Evolutionary conservation across 2,113 vertebrate genomes (phyloP).

Genomic region (Thalassarche chlororhynchos): DNA sequence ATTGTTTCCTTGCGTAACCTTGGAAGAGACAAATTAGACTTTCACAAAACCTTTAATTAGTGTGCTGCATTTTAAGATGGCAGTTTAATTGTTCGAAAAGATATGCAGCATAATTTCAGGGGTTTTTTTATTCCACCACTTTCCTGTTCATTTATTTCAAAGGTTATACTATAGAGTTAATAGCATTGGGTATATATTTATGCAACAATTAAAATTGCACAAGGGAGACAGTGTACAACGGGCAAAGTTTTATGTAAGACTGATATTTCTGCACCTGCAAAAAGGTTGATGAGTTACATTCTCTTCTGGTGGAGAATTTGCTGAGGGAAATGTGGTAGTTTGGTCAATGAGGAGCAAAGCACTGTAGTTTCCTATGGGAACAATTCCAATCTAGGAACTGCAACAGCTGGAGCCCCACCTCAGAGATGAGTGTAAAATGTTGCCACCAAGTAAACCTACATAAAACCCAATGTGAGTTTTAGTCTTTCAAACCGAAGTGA

Average conservation of each 20-base stretch:
- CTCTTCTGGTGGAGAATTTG: not conserved
- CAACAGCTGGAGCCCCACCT: not conserved
- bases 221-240: not conserved
- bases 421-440: not conserved
- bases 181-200: not conserved
- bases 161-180: not conserved
- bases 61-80: not conserved
- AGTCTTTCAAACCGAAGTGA: not conserved
- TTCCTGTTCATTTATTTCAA: not conserved
- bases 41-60: not conserved
- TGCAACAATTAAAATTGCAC: not conserved
- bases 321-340: not conserved
- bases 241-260: not conserved
- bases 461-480: not conserved
- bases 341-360: not conserved
- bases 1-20: not conserved
- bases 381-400: not conserved
- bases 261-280: not conserved
- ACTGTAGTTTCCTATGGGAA: not conserved
- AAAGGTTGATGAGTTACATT: not conserved
- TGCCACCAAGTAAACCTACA: not conserved
- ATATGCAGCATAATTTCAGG: not conserved
- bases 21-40: not conserved
- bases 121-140: not conserved
- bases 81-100: conserved; percentile 1